Evolutionary conservation across 2,888 invertebrate genomes (phyloP).

Genomic region (Phengaris arion): DNA sequence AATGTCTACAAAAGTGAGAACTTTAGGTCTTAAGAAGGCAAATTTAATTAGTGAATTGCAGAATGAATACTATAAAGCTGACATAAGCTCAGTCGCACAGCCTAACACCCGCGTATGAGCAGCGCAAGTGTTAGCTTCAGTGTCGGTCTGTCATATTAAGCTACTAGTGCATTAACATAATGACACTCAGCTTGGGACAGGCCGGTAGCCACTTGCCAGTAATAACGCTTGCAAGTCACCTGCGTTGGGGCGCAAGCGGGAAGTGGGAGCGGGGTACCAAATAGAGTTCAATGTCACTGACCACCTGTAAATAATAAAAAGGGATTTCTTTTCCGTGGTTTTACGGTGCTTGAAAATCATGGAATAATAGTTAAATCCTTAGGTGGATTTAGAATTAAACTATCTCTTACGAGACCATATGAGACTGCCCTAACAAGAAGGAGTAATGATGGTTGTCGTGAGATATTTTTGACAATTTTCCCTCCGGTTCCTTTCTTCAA

Average conservation of each 20-base stretch:
- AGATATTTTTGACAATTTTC: no score
- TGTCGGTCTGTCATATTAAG: conserved; percentile 30
- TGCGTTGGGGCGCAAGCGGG: conserved; percentile 49
- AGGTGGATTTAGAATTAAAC: no score
- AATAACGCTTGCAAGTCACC: conserved; percentile 65
- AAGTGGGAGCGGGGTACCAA: not conserved
- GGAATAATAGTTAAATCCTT: no score
- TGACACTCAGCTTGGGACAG: conserved; percentile 30
- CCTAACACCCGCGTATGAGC: conserved; percentile 4
- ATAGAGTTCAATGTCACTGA: not conserved
- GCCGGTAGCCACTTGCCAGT: conserved; percentile 33
- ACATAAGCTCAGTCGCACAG: not conserved
- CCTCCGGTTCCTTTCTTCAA: no score
- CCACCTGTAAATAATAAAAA: no score
- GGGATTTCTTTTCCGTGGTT: no score
- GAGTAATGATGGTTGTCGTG: no score
- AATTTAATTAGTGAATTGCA: conserved; percentile 1
- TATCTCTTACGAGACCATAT: no score
- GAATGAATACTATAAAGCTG: not conserved
- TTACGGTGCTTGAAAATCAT: no score
- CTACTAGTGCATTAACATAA: conserved; percentile 40
- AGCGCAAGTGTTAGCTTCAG: not conserved
- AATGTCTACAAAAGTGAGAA: not conserved
- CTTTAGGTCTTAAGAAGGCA: not conserved
- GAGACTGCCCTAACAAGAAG: no score